Evolutionary conservation across 2,888 invertebrate genomes (phyloP), one percentile per base, ranked within the genome.

Genomic region (Orchesellides sinensis): DNA sequence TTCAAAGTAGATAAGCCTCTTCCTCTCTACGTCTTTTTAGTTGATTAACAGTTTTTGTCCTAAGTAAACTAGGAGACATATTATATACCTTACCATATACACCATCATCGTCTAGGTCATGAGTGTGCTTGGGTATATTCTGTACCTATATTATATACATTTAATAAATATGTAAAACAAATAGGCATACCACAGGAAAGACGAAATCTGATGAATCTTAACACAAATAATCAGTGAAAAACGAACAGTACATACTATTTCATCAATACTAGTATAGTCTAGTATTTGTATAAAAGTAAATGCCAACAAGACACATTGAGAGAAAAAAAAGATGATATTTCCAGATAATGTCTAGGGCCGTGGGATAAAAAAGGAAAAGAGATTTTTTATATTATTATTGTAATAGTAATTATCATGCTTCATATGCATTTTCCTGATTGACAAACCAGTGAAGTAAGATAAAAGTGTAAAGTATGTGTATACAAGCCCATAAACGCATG

Each of bases 31-130:
- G 8, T 32, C 35, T 19, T 35, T 25, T 4, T n/a, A 5, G 17
- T 63, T 63, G 40, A 35, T 35, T 35, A 63, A 63, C 27, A 29
- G 27, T 59, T 27, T 59, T 59, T 59, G 59, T 59, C 59, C 3
- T 59, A 2, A 10, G 2, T 21, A 5, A 4, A 49, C 54, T 23
- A 6, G 10, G 35, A 40, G 3, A 19, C 49, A 45, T 45, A 32
- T 54, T n/a, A 29, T 17, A 19, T 47, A 21, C n/a, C n/a, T n/a
- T n/a, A n/a, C n/a, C n/a, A n/a, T n/a, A n/a, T n/a, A n/a, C n/a
- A n/a, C n/a, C n/a, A n/a, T n/a, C n/a, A 73, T 59, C 80, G 80
- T 80, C 72, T 80, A 80, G 80, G 80, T 80, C 80, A 80, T 80
- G 79, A 75, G 59, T 73, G 49, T 68, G 23, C 35, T 59, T 40